Base-by-base conservation (phyloP, 2,888 invertebrate genomes). In the Cantharis rufa region DNA sequence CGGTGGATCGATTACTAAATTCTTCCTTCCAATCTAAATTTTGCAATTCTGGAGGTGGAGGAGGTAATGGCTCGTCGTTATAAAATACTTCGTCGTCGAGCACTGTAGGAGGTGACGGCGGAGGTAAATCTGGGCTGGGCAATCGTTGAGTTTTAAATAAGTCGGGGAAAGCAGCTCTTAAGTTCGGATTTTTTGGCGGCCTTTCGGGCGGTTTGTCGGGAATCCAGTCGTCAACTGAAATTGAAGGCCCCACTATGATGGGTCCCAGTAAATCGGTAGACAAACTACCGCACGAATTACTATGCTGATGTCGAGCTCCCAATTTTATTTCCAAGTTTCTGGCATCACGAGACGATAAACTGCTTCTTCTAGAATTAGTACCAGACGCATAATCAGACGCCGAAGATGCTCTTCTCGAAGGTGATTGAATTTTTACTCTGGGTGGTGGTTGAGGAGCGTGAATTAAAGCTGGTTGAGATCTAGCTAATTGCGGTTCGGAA, bases 181-280 rank as follows among this genome's bases (percentile, higher is more conserved):
- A 88, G 83, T 92, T 91, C 2, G 94, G 93, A 87, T 94, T 94
- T 87, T 95, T 95, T 5, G 95, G 95, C 11, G 95, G 95, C 80
- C 94, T 88, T 82, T 94, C 94, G 3, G 94, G 94, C 13, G 94
- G 94, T 81, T 93, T 89, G 81, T 94, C 93, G 1, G 94, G 93
- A 0, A 93, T 92, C 91, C 92, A 93, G 81, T 92, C 92, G 81
- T 92, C 92, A 13, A 92, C 88, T 0, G 91, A 91, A 84, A 92
- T 92, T 1, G 91, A 89, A 0, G 92, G 91, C 0, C 92, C 92
- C 64, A 92, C 89, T 72, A 92, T 92, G 62, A 92, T 90, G 0
- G 92, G 92, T 0, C 92, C 92, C 13, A 92, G 83, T 21, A 92
- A 83, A 82, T 91, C 91, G 5, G 90, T 88, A 0, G 91, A 90